Base-by-base conservation (phyloP, 1,140 invertebrate species). In the Lucilia sericata region DNA sequence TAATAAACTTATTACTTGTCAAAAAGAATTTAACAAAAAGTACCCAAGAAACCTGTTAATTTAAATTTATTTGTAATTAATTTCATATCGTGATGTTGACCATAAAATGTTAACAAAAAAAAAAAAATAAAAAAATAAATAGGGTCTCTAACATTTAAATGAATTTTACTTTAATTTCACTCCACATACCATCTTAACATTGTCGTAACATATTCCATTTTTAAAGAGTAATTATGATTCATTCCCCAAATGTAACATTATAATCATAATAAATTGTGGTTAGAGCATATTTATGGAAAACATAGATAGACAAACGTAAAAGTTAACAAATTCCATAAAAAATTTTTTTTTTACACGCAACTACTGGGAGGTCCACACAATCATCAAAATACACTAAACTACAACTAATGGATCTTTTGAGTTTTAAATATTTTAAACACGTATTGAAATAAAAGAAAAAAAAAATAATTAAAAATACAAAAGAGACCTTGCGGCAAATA, bases 181-280 rank as follows among this genome's bases (percentile, higher is more conserved):
- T 55, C 13, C 51, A 55, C 5, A 14, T 12, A 14, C 42, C 5
- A 42, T 0, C 42, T 42, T 0, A 42, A 30, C 25, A 30, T 30
- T 30, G 25, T 42, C 42, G 5, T 42, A 42, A 42, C 42, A 42
- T 5, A 42, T 42, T 2, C 2, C 5, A 42, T 42, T 55, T 55
- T 55, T 55, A 55, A n/a, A 55, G 51, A 55, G 51, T 70, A 70
- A 70, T 70, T 70, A 70, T 70, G 65, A 70, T 70, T 70, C 65
- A 70, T 70, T 21, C 9, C 65, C 65, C 65, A 70, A 70, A 70
- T 70, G 65, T 70, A 70, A 70, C 65, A 70, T 70, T 10, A 70
- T 70, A 70, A 70, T 70, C 65, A 70, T 70, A 70, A 70, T 70
- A 70, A 70, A 70, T n/a, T 70, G 65, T 70, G 65, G 65, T 70